These are phyloP conservation scores for Callipepla squamata DNA, from an alignment of 2,113 vertebrate species.

Conservation along the genomic window DNA sequence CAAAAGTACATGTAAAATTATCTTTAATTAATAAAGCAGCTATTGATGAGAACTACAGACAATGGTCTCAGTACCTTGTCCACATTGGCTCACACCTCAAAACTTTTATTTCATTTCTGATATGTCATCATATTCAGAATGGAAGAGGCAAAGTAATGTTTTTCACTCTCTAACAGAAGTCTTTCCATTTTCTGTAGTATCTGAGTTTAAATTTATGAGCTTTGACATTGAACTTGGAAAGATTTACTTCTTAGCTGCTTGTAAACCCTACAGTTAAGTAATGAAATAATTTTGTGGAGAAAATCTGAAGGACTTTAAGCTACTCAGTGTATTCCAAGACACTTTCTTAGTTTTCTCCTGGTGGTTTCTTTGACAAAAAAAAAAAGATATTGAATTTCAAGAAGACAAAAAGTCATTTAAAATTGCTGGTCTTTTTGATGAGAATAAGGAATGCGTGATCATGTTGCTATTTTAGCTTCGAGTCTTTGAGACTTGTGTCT, in stretches of 20 bases:
- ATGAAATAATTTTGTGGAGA: not conserved
- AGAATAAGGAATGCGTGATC: not conserved
- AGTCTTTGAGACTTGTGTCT: not conserved
- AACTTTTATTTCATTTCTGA: not conserved
- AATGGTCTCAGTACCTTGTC: not conserved
- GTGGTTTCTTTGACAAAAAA: not conserved
- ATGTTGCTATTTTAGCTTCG: not conserved
- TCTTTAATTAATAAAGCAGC: not conserved
- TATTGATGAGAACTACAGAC: not conserved
- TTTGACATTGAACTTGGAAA: not conserved
- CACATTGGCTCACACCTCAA: not conserved
- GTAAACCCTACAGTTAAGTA: not conserved
- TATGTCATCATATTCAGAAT: not conserved
- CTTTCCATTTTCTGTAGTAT: not conserved
- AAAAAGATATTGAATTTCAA: not conserved
- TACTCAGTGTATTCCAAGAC: not conserved
- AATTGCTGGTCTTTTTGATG: not conserved
- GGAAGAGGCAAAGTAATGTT: not conserved
- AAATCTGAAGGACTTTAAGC: not conserved
- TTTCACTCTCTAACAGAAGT: not conserved
- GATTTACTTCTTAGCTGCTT: not conserved
- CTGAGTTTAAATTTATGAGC: not conserved
- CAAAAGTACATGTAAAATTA: not conserved
- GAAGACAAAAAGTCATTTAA: not conserved
- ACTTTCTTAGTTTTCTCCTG: not conserved